Evolutionary conservation across 2,113 vertebrate species (phyloP), one percentile per base, ranked within the genome.

Genomic region (Thunnus thynnus): DNA sequence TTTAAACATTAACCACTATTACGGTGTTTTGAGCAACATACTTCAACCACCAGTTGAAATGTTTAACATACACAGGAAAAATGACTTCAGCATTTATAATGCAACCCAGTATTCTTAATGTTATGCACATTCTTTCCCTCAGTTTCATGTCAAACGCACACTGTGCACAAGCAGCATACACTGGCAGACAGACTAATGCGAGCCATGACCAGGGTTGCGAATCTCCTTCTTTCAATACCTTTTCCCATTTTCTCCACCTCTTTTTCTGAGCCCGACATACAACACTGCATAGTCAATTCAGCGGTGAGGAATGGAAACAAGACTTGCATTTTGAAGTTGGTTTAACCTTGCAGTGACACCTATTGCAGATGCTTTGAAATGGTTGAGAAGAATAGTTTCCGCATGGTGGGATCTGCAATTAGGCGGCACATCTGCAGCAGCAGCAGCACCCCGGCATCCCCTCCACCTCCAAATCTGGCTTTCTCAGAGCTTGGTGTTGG

Each of bases 331-430:
- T 86, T 85, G 51, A 89, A 90, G 93, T 88, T 90, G 76, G 80
- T 89, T 90, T 94, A 93, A 94, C 93, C 94, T 91, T 82, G 79
- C 91, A 63, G 85, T 93, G 92, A 93, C 91, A 93, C 90, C 90
- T 91, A 90, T 86, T 90, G 90, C 87, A 84, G 70, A 86, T 83
- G 91, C 90, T 94, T 94, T 92, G 89, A 93, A 94, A 92, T 68
- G 82, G 84, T 86, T 78, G 78, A 58, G 71, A 89, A 82, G 86
- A 94, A 94, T 93, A 82, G 91, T 94, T 94, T 95, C 92, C 87
- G 91, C 89, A 91, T 93, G 90, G 87, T 76, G 90, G 82, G 78
- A 91, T 85, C 80, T 91, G 90, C 72, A 91, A 93, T 93, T 92
- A 94, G 89, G 86, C 91, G 72, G 88, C 89, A 93, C 93, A 95